Evolutionary conservation across 2,888 invertebrate genomes (phyloP).

Genomic region (Teinopalpus imperialis): DNA sequence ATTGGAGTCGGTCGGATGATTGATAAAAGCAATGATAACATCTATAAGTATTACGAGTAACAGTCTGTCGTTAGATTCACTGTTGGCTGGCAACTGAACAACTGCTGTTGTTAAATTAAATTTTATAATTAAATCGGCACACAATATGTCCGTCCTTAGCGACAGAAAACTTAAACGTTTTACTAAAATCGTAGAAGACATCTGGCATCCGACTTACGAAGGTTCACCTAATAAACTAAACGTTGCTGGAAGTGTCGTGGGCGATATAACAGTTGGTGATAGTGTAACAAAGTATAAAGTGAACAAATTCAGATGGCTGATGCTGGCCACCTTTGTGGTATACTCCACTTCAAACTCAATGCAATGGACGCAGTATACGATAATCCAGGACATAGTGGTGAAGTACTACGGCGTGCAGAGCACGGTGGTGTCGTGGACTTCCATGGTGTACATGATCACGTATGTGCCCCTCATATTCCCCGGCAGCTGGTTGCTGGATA

Average conservation of each 20-base stretch:
- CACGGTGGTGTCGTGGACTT: slow-evolving; percentile 94
- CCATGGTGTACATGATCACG: slow-evolving; percentile 98
- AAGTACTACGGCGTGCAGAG: slow-evolving; percentile 87
- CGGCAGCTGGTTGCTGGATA: slow-evolving; percentile 97
- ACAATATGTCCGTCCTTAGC: not conserved
- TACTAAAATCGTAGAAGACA: slow-evolving; percentile 25
- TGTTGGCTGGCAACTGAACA: not conserved
- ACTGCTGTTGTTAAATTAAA: too few species aligned
- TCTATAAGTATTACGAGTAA: slow-evolving; percentile 1
- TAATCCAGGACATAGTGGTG: slow-evolving; percentile 91
- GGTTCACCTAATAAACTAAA: slow-evolving; percentile 16
- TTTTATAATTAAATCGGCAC: too few species aligned
- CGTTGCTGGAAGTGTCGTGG: slow-evolving; percentile 53
- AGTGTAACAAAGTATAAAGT: slow-evolving; percentile 71
- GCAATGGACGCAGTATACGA: slow-evolving; percentile 98
- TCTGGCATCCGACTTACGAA: slow-evolving; percentile 1
- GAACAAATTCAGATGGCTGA: slow-evolving; percentile 88
- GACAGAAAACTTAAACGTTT: not conserved
- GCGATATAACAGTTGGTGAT: slow-evolving; percentile 37
- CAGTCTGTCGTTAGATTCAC: not conserved
- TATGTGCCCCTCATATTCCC: slow-evolving; percentile 99
- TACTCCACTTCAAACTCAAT: slow-evolving; percentile 95
- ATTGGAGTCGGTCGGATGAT: slow-evolving; percentile 9
- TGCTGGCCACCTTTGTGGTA: slow-evolving; percentile 90
- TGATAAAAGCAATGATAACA: slow-evolving; percentile 6